A percentile compares a stretch with the other conserved stretches of the same genome.
phyloP scores from a whole-genome alignment of 1,140 invertebrate species.

The Onthophagus taurus region DNA sequence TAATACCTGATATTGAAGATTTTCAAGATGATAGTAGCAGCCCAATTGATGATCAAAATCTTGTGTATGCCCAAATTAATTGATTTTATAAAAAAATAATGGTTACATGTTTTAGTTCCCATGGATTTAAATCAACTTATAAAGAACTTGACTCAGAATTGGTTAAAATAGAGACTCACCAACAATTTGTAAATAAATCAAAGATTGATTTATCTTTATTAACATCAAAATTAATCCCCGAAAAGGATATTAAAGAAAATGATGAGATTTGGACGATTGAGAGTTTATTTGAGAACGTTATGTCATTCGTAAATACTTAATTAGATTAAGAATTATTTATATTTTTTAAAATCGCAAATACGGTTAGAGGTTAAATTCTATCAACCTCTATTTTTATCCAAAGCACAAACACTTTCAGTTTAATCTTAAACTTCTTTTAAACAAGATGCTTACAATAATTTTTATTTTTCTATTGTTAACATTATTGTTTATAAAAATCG shows the following conservation, averaged over 20 bases:
- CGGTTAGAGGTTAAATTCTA: too few relatives aligned
- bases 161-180: not conserved
- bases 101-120: conserved; percentile 20
- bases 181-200: conserved; percentile 22
- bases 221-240: conserved; percentile 26
- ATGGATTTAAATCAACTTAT: conserved; percentile 32
- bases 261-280: conserved; percentile 33
- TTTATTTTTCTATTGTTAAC: too few relatives aligned
- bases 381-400: too few relatives aligned
- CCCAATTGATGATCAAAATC: conserved; percentile 26
- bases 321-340: conserved; percentile 5
- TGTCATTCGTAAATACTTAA: conserved; percentile 15
- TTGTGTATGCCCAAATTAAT: conserved; percentile 19
- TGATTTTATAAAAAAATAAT: not conserved
- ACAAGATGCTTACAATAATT: too few relatives aligned
- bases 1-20: conserved; percentile 36
- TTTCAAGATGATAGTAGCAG: conserved; percentile 30
- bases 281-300: conserved; percentile 27
- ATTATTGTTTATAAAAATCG: too few relatives aligned
- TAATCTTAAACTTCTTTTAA: too few relatives aligned
- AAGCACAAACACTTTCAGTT: too few relatives aligned
- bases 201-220: conserved; percentile 31
- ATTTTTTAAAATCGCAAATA: too few relatives aligned
- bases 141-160: conserved; percentile 30
- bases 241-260: conserved; percentile 29